Base-by-base conservation (phyloP, 2,888 invertebrate genomes). In the Xestoiulus laeticollis region DNA sequence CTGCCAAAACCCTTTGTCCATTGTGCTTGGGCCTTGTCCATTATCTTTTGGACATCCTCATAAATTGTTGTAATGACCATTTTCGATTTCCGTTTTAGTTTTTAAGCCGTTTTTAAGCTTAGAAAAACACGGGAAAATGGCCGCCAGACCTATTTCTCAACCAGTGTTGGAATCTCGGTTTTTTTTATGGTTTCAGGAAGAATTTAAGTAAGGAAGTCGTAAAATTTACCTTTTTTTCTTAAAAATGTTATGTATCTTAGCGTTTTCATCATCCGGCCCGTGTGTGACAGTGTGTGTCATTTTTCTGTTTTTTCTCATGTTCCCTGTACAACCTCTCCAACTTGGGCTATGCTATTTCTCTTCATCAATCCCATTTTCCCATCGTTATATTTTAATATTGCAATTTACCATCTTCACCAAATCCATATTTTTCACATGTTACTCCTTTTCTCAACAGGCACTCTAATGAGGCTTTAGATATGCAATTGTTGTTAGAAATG, bases 41-140 rank as follows among this genome's bases (percentile, higher is more conserved):
- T 78, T 78, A 78, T 78, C 78, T 78, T 78, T 14, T 26, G 78
- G 78, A 78, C 78, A 78, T 78, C 78, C 78, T 78, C 78, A 78
- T 78, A 78, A 78, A 78, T 78, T 78, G 78, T 78, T 78, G 78
- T 78, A 78, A 78, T 78, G 78, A 78, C 78, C 78, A 78, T 78
- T 78, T 78, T 78, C 78, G 78, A 78, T 78, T 78, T 78, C 78
- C 78, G 78, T 78, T 78, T 78, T 78, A 78, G 78, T 78, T 78
- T 59, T 78, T 78, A 78, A 78, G 22, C 78, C 78, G 78, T 78
- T 78, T 78, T 78, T 22, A 22, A 78, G 78, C 78, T 12, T 10
- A 30, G 26, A 78, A 78, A 78, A 78, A 78, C 78, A 30, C 78
- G 78, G 1, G 78, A 78, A 78, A 14, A 78, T 78, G 78, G 78